Evolutionary conservation across 2,888 invertebrate genomes (phyloP), one percentile per base, ranked within the genome.

Genomic region (Antitype chi): DNA sequence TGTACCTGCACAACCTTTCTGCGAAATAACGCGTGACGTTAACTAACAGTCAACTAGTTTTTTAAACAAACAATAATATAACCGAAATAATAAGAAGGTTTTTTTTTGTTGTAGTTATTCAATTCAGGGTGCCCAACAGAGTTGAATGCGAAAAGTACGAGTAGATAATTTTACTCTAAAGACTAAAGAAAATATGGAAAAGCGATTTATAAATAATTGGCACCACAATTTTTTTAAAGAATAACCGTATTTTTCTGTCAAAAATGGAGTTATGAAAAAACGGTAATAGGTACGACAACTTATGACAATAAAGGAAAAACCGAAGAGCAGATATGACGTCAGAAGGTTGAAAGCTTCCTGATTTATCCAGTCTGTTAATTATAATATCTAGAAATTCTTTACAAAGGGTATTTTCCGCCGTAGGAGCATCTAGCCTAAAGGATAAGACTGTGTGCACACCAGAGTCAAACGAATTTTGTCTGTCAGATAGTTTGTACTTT

Each of bases 361-460:
- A 32, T 38, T 57, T 23, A 57, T 77, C 5, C 63, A 76, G n/a
- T 28, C 17, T 49, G 55, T 55, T 32, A 23, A 57, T 47, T 47
- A 47, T 47, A 43, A 6, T 38, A 38, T 38, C 55, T 13, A 59
- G 67, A 59, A 25, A 43, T 77, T 52, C 28, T 43, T 76, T 4
- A 28, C 2, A 25, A 25, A 63, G 11, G 57, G 13, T 6, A n/a
- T 59, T 76, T 76, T 59, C 52, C 28, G 9, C 8, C 28, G 13
- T 28, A 43, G 6, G 60, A 53, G 15, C 43, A 76, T 47, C 43
- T 47, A 53, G 15, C 15, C 11, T 23, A 7, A 17, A n/a, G 0
- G 4, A n/a, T 53, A 7, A 66, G 2, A 17, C 76, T 13, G 6
- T 6, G 25, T 15, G 13, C 57, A 64, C 55, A 57, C 25, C 2